Evolutionary conservation across 2,888 invertebrate species (phyloP), one percentile per base, ranked within the genome.

Genomic region (Thereva unica): DNA sequence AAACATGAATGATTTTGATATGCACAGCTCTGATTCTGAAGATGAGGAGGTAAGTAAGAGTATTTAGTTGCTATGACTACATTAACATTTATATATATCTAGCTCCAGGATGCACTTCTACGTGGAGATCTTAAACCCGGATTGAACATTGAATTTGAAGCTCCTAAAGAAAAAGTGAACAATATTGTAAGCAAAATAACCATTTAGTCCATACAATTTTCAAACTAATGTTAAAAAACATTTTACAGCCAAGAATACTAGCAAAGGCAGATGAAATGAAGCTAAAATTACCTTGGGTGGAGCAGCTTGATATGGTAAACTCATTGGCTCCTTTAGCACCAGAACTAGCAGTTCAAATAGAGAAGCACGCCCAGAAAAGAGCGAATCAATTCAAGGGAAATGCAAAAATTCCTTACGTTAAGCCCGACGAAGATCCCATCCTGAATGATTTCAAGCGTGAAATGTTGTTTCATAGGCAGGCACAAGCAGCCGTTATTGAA

Each of bases 391-490:
- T 87, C 40, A 85, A 88, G 73, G 90, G 91, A 67, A 89, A 86
- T 67, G 88, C 86, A 73, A 91, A 91, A 71, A 80, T 89, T 54
- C 85, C 85, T 8, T 84, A 84, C 63, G 85, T 86, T 72, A 82
- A 84, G 1, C 85, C 90, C 0, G 82, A 84, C 0, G 88, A 90
- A 68, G 93, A 93, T 79, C 91, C 92, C 0, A 86, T 93, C 0
- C 78, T 93, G 34, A 93, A 97, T 83, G 97, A 97, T 79, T 96
- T 97, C 75, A 91, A 92, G 77, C 83, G 96, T 42, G 97, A 97
- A 82, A 92, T 93, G 76, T 82, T 88, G 71, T 93, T 94, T 72
- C 90, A 94, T 75, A 84, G 93, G 34, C 94, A 93, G 79, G 94
- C 92, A 0, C 94, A 97, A 77, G 87, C 90, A 34, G 89, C 97